Percentiles rank a stretch among this genome's conserved stretches.
phyloP scores from a whole-genome alignment of 2,113 vertebrate genomes.

The Lathamus discolor region DNA sequence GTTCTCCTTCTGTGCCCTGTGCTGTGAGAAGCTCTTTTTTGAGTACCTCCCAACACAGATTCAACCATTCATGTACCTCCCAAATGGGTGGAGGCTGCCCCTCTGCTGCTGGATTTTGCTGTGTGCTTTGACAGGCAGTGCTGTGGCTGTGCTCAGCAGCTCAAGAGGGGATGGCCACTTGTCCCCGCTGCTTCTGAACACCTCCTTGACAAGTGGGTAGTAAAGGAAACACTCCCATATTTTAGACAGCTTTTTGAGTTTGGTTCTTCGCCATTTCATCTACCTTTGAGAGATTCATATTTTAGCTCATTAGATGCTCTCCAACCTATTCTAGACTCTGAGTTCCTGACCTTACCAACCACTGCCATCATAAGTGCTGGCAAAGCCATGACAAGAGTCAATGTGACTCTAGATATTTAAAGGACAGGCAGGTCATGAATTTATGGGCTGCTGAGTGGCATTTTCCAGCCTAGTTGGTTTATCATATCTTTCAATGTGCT shows the following conservation, averaged over 20 bases:
- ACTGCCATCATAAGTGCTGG: not conserved
- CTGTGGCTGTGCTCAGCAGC: accelerated
- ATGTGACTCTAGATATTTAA: not conserved
- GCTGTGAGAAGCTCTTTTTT: not conserved
- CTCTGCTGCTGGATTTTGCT: not conserved
- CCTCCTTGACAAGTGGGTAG: not conserved
- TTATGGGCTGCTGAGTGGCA: not conserved
- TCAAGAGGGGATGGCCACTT: not conserved
- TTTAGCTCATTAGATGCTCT: not conserved
- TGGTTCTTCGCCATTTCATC: not conserved
- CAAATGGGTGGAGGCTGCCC: not conserved
- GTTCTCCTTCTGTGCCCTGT: not conserved
- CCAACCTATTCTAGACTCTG: not conserved
- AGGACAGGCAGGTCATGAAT: not conserved
- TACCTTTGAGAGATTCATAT: not conserved
- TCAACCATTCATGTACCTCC: not conserved
- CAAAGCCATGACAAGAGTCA: not conserved
- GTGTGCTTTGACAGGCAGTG: not conserved
- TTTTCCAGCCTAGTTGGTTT: not conserved
- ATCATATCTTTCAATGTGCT: not conserved
- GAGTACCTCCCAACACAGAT: not conserved
- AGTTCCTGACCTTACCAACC: not conserved
- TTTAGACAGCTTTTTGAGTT: not conserved
- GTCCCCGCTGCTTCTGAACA: not conserved
- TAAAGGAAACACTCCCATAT: not conserved